These are phyloP conservation scores for Theropithecus gelada DNA, from an alignment of 2,113 vertebrate genomes.

Conservation along the genomic window DNA sequence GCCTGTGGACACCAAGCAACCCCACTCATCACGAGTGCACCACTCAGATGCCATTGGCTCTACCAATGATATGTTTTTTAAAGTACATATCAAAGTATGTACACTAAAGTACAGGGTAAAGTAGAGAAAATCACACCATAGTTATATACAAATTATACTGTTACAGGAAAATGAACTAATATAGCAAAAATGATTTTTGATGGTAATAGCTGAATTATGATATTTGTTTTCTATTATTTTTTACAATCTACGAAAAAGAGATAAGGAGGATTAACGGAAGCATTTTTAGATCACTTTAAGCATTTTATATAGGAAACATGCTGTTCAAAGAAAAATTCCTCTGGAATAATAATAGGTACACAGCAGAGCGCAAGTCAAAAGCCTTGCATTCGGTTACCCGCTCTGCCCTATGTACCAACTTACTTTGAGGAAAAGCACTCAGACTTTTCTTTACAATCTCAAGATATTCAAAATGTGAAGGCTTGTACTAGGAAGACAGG, in stretches of 20 bases:
- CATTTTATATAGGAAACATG: not conserved
- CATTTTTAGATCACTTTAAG: not conserved
- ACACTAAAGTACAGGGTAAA: not conserved
- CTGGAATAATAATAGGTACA: not conserved
- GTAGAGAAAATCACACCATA: not conserved
- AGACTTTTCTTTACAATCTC: not conserved
- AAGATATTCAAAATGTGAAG: not conserved
- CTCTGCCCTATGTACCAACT: not conserved
- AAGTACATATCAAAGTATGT: not conserved
- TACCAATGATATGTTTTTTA: not conserved
- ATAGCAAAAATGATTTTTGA: not conserved
- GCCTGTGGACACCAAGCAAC: not conserved
- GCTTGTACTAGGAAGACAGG: not conserved
- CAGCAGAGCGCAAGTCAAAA: not conserved
- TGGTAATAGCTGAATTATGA: not conserved
- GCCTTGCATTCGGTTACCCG: not conserved
- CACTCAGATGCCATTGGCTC: not conserved
- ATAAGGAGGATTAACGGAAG: not conserved
- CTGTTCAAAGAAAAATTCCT: not conserved
- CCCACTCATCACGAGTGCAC: no score
- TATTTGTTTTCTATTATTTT: not conserved
- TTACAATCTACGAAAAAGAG: conserved; percentile 6
- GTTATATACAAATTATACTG: not conserved
- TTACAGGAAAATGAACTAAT: not conserved
- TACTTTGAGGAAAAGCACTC: not conserved